Percentiles rank a stretch among this genome's conserved stretches.
These are phyloP conservation scores for Gallinago stenura DNA, from an alignment of 2,797 vertebrate genomes.

Conservation along the genomic window DNA sequence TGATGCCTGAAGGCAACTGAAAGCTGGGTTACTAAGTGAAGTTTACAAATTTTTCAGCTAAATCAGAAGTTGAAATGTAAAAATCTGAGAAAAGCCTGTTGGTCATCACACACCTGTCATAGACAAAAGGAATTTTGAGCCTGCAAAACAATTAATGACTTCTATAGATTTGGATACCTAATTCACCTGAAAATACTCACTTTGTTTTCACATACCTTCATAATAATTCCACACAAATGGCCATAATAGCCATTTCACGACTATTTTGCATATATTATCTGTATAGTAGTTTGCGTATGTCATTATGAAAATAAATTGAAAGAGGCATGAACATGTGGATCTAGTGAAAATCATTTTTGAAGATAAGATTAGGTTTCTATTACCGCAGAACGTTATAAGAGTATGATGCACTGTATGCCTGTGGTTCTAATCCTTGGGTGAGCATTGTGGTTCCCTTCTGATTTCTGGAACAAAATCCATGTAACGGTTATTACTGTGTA, in stretches of 20 bases:
- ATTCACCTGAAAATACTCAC: neutral
- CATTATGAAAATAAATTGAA: neutral
- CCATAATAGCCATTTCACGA: too few species aligned
- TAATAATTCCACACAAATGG: neutral
- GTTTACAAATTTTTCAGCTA: neutral
- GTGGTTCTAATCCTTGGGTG: neutral
- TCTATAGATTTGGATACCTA: neutral
- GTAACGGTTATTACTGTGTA: neutral
- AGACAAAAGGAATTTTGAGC: neutral
- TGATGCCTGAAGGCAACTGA: neutral
- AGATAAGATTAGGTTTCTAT: neutral
- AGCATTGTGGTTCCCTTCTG: neutral
- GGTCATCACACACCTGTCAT: neutral
- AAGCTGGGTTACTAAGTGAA: neutral
- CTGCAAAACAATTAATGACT: neutral
- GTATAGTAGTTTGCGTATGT: neutral
- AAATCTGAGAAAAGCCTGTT: neutral
- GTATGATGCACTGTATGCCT: fast-evolving
- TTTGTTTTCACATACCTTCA: neutral
- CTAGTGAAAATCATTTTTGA: neutral
- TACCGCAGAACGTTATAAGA: neutral
- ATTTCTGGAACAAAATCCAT: neutral
- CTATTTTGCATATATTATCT: neutral
- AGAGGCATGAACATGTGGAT: neutral
- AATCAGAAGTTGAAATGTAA: neutral